phyloP scores from a whole-genome alignment of 2,113 vertebrate genomes.

The Poicephalus gulielmi region DNA sequence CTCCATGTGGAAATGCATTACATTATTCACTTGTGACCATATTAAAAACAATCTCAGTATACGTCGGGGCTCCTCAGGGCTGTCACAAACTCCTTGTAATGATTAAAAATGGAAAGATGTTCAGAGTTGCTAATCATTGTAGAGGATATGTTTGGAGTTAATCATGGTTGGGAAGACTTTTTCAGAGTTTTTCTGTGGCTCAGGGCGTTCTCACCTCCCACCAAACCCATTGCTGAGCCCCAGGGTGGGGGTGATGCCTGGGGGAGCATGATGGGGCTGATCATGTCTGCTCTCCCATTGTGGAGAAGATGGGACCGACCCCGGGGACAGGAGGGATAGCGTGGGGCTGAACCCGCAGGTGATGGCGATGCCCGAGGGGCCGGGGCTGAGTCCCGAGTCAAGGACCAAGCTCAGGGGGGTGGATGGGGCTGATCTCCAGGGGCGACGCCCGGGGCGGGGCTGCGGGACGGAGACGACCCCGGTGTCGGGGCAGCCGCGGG shows the following conservation, averaged over 20 bases:
- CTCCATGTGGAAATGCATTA: neutral
- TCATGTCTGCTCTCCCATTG: neutral
- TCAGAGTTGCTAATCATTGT: neutral
- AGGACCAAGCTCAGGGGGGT: neutral
- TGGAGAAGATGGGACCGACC: neutral
- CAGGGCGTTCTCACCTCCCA: neutral
- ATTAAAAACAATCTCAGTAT: neutral
- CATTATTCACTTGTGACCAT: conserved; percentile 21
- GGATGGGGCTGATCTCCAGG: neutral
- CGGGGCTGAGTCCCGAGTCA: neutral
- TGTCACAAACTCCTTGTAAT: neutral
- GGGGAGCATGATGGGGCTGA: neutral
- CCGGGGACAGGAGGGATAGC: neutral
- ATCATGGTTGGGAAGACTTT: neutral
- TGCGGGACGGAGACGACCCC: neutral
- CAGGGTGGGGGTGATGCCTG: neutral
- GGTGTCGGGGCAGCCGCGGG: neutral
- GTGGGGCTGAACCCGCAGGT: neutral
- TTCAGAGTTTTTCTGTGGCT: neutral
- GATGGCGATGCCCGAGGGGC: neutral
- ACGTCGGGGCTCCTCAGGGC: neutral
- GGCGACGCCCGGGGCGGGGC: too few species aligned
- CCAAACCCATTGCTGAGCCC: neutral
- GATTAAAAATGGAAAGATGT: neutral
- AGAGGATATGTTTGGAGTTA: neutral